These are phyloP conservation scores for Smutsia temminckii DNA, from an alignment of 2,797 vertebrate species.

Conservation along the genomic window DNA sequence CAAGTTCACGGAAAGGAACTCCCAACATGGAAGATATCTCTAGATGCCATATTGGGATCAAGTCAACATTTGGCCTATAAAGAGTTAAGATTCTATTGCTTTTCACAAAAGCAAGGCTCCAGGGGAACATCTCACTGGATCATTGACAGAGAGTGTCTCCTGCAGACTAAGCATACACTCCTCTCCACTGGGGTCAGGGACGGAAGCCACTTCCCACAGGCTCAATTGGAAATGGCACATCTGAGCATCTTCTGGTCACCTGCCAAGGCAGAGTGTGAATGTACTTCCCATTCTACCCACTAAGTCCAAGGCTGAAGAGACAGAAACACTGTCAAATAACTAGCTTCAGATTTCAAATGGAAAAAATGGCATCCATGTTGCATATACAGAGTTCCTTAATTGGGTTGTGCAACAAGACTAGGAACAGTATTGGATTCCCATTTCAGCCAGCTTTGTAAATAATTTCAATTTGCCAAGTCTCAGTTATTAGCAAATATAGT, in stretches of 20 bases:
- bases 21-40: accelerated
- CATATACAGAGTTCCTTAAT: constrained; percentile 31
- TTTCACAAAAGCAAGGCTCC: background rate
- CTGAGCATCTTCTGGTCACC: background rate
- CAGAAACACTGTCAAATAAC: background rate
- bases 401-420: constrained; percentile 55
- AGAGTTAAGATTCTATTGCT: background rate
- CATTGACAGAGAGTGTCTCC: background rate
- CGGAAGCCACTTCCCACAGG: background rate
- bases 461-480: constrained; percentile 64
- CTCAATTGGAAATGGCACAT: background rate
- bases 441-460: constrained; percentile 57
- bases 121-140: background rate
- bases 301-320: background rate
- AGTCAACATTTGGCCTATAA: background rate
- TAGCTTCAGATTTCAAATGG: background rate
- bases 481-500: constrained; percentile 40
- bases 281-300: background rate
- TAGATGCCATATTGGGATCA: background rate
- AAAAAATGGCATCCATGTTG: background rate
- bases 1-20: background rate
- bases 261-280: background rate
- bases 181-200: no score
- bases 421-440: constrained; percentile 65
- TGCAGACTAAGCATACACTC: background rate